These are phyloP conservation scores for Hemiscyllium ocellatum DNA, from an alignment of 2,113 vertebrate species.

Conservation along the genomic window DNA sequence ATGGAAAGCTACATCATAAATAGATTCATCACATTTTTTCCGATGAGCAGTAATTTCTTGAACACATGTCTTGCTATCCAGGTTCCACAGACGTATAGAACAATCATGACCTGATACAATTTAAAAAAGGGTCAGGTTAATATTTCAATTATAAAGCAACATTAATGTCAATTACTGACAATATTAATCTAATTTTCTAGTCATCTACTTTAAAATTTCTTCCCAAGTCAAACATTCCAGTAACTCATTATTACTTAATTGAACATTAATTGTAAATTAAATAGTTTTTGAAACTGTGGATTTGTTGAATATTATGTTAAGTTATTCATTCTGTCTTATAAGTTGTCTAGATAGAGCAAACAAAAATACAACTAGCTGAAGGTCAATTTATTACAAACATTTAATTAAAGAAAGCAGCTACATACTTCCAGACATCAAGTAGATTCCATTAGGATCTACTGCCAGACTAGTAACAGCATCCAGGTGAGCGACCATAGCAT, in stretches of 20 bases:
- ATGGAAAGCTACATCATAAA: conserved; percentile 98
- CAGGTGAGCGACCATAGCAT: conserved; percentile 98
- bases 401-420: conserved; percentile 39
- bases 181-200: neutral
- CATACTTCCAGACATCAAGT: conserved; percentile 99
- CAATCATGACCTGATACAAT: conserved; percentile 83
- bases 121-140: conserved; percentile 33
- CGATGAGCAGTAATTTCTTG: conserved; percentile 98
- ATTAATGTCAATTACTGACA: neutral
- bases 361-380: neutral
- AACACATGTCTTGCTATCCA: conserved; percentile 97
- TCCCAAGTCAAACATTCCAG: neutral
- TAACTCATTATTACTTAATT: neutral
- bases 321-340: neutral
- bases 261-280: neutral
- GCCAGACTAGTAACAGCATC: conserved; percentile 97
- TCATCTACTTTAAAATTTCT: neutral
- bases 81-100: conserved; percentile 96
- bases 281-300: neutral
- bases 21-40: conserved; percentile 97
- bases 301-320: neutral
- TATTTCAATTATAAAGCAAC: neutral
- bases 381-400: neutral
- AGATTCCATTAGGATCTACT: conserved; percentile 97
- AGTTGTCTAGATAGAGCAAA: neutral